Percentiles rank a stretch among this genome's conserved stretches.
Conservation (phyloP, 1,140 invertebrate species). For the Mya arenaria region DNA sequence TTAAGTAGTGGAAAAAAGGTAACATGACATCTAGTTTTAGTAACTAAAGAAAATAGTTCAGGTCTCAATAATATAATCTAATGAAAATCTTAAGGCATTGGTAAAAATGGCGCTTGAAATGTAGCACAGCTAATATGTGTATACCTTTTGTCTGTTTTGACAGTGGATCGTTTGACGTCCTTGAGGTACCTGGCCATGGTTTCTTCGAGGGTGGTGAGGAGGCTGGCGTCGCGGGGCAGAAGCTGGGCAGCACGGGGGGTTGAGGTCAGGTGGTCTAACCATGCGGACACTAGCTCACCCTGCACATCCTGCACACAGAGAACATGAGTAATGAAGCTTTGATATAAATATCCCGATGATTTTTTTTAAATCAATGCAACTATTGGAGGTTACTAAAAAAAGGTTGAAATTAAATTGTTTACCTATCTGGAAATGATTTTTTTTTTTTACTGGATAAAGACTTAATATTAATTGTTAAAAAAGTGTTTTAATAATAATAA, state of each 20-base stretch:
- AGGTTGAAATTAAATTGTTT: too few relatives aligned
- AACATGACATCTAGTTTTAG: neutral
- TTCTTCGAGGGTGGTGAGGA: slow-evolving; percentile 87
- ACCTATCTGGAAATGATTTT: too few relatives aligned
- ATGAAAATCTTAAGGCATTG: too few relatives aligned
- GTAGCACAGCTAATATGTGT: neutral
- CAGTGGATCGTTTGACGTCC: slow-evolving; percentile 76
- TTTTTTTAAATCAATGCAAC: neutral
- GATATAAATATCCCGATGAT: neutral
- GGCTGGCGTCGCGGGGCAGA: slow-evolving; percentile 84
- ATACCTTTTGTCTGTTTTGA: slow-evolving; percentile 81
- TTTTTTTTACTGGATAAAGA: too few relatives aligned
- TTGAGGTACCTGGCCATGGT: slow-evolving; percentile 84
- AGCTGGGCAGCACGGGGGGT: slow-evolving; percentile 88
- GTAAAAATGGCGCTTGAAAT: too few relatives aligned
- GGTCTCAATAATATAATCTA: too few relatives aligned
- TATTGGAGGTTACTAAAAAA: too few relatives aligned
- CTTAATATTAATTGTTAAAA: too few relatives aligned
- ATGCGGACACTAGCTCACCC: slow-evolving; percentile 86
- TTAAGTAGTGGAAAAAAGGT: neutral
- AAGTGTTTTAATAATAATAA: too few relatives aligned
- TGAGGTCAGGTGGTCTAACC: slow-evolving; percentile 88
- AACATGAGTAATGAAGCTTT: neutral
- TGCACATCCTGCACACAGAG: slow-evolving; percentile 85
- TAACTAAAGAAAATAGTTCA: neutral